Conservation (phyloP, 1,140 invertebrate species). For the Lamellibrachia luymesi region DNA sequence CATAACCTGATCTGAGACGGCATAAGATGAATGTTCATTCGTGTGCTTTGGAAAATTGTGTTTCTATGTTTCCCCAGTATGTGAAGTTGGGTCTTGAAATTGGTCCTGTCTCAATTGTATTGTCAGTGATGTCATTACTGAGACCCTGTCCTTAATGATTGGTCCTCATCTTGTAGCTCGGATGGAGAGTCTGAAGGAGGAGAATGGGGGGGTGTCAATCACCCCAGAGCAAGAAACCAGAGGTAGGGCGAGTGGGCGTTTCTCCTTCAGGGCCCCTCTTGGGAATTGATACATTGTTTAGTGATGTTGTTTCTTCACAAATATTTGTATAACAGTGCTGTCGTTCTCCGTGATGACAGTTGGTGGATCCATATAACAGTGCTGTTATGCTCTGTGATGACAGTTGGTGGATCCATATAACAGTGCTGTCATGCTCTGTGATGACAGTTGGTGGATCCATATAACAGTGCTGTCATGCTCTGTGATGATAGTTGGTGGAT, state of each 20-base stretch:
- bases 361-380: too few relatives aligned
- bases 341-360: background rate
- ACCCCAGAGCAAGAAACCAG: background rate
- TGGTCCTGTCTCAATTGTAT: background rate
- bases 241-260: background rate
- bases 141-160: background rate
- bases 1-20: too few relatives aligned
- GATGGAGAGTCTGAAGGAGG: constrained; percentile 9
- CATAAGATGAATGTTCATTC: background rate
- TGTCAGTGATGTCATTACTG: too few relatives aligned
- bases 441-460: too few relatives aligned
- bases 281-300: background rate
- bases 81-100: background rate
- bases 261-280: background rate
- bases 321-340: background rate
- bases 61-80: background rate
- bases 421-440: too few relatives aligned
- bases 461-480: too few relatives aligned
- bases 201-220: background rate
- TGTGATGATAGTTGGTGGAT: too few relatives aligned
- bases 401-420: too few relatives aligned
- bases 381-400: too few relatives aligned
- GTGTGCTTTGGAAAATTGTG: background rate
- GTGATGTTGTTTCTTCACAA: too few relatives aligned
- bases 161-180: background rate